Conservation (phyloP, 2,113 vertebrate species). For the Calcarius ornatus region DNA sequence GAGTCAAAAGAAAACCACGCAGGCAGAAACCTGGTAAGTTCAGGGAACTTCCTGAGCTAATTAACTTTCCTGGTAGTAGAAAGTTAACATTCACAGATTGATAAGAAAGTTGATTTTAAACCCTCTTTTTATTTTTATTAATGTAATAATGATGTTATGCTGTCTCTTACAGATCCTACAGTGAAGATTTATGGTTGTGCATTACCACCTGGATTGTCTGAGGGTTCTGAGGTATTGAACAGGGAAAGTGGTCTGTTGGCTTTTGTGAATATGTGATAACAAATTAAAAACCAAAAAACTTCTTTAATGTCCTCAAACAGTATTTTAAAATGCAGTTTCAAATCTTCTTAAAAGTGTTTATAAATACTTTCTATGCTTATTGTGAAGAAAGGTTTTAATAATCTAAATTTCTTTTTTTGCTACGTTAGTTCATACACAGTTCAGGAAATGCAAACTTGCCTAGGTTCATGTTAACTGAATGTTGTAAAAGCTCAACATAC, state of each 20-base stretch:
- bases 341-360: neutral
- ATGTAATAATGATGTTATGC: accelerated
- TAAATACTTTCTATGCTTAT: neutral
- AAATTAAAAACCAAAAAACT: neutral
- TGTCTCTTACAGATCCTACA: slow-evolving; percentile 64
- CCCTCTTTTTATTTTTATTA: neutral
- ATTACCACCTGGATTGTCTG: slow-evolving; percentile 76
- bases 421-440: accelerated
- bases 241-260: neutral
- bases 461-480: neutral
- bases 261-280: neutral
- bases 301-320: neutral
- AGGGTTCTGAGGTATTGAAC: slow-evolving; percentile 82
- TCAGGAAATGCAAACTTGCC: neutral
- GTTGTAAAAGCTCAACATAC: neutral
- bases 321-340: neutral
- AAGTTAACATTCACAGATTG: neutral
- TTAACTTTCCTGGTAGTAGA: neutral
- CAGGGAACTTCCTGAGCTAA: neutral
- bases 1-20: slow-evolving; percentile 84
- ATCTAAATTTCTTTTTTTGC: neutral
- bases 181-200: slow-evolving; percentile 77
- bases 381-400: neutral
- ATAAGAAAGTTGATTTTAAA: neutral
- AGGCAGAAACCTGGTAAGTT: slow-evolving; percentile 78